Conservation (phyloP, 2,113 vertebrate species). For the Haemorhous mexicanus region DNA sequence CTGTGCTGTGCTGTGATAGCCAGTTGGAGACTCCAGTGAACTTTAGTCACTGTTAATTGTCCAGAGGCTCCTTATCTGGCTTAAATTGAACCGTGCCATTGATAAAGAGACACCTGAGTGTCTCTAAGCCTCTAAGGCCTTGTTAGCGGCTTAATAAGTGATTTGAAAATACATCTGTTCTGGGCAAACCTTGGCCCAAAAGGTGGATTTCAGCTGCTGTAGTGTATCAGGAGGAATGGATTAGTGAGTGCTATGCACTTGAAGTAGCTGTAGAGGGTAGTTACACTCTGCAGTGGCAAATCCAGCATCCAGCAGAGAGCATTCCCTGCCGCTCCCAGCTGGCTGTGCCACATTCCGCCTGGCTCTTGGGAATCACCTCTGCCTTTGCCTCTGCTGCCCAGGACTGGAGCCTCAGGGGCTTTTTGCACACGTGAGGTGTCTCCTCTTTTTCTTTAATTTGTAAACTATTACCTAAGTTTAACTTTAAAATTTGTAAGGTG, state of each 20-base stretch:
- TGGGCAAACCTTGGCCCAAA: conserved; percentile 20
- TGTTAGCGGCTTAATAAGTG: conserved; percentile 32
- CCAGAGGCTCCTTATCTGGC: conserved; percentile 21
- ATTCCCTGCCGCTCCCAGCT: accelerated
- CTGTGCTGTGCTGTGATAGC: not conserved
- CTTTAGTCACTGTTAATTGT: conserved; percentile 18
- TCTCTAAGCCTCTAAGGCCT: conserved; percentile 18
- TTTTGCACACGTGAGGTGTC: accelerated
- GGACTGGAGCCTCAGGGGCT: not conserved
- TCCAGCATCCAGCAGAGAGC: not conserved
- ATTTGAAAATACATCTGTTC: conserved; percentile 57
- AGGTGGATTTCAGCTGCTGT: conserved; percentile 43
- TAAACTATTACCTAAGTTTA: not conserved
- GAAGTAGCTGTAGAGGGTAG: not conserved
- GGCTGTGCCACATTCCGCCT: not conserved
- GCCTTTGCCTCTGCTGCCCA: not conserved
- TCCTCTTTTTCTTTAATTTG: not conserved
- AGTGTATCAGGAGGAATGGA: not conserved
- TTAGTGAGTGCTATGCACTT: not conserved
- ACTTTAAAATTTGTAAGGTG: not conserved
- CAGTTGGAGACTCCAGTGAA: not conserved
- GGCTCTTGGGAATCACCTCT: not conserved
- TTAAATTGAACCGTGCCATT: conserved; percentile 41
- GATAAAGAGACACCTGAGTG: conserved; percentile 47
- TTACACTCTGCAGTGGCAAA: not conserved